Evolutionary conservation across 2,797 vertebrate genomes (phyloP).

Genomic region (Clamator glandarius): DNA sequence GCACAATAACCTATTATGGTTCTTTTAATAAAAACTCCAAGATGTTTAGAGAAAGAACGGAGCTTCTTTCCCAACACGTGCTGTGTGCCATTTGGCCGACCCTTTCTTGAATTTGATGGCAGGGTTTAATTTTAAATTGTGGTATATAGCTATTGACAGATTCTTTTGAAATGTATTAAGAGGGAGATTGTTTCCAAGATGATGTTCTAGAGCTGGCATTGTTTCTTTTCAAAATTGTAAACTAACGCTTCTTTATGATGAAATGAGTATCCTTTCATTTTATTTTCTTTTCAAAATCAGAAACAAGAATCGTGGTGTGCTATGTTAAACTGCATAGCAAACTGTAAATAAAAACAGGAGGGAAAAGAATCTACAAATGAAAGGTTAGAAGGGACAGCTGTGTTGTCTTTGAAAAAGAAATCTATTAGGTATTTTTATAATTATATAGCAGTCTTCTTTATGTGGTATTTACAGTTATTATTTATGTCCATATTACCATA

Average conservation of each 20-base stretch:
- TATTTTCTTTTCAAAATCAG: constrained; percentile 54
- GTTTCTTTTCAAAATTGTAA: constrained; percentile 47
- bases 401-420: constrained; percentile 69
- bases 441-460: constrained; percentile 67
- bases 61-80: constrained; percentile 25
- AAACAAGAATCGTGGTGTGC: constrained; percentile 46
- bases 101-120: constrained; percentile 17
- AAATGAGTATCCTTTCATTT: constrained; percentile 37
- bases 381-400: constrained; percentile 66
- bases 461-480: constrained; percentile 72
- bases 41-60: constrained; percentile 9
- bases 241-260: constrained; percentile 44
- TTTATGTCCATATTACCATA: constrained; percentile 62
- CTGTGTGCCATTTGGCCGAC: constrained; percentile 65
- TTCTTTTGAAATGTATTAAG: constrained; percentile 63
- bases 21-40: neutral
- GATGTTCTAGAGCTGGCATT: constrained; percentile 49
- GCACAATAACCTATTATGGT: neutral
- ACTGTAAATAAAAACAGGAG: constrained; percentile 65
- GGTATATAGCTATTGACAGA: constrained; percentile 59
- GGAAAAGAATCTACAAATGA: constrained; percentile 66
- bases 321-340: constrained; percentile 38
- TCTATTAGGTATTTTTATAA: constrained; percentile 74
- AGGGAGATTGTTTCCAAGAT: constrained; percentile 46
- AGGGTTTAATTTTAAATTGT: constrained; percentile 60